A percentile compares a stretch with the other conserved stretches of the same genome.
These are phyloP conservation scores for Crematogaster levior DNA, from an alignment of 2,888 invertebrate species.

Conservation along the genomic window DNA sequence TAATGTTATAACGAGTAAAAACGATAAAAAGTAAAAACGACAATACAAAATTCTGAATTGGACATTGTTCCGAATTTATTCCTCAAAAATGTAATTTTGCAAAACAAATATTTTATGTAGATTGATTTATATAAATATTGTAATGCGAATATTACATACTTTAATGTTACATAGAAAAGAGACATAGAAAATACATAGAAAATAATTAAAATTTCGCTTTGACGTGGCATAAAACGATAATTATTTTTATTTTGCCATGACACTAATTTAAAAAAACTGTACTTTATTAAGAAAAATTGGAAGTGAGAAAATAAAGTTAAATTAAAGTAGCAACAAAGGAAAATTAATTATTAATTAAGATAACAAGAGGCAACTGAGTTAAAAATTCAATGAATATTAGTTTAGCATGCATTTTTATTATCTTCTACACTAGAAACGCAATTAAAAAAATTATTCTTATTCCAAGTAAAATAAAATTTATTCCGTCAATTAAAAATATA, in stretches of 20 bases:
- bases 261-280: not conserved
- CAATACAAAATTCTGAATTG: not conserved
- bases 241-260: not conserved
- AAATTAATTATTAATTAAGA: not conserved
- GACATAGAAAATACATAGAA: no score
- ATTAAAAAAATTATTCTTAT: not conserved
- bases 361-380: not conserved
- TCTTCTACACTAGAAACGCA: not conserved
- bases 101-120: not conserved
- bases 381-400: not conserved
- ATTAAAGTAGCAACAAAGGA: not conserved
- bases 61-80: not conserved
- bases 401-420: not conserved
- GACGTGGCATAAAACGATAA: not conserved
- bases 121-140: constrained; percentile 4
- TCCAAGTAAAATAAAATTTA: not conserved
- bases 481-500: not conserved
- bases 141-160: not conserved
- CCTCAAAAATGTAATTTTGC: not conserved
- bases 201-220: not conserved
- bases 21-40: no score
- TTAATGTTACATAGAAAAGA: no score
- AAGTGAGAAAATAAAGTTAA: not conserved
- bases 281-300: not conserved
- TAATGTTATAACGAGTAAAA: not conserved